Conservation (phyloP, 64 coral and sea anemone genomes). For the Astreopora myriophthalma region DNA sequence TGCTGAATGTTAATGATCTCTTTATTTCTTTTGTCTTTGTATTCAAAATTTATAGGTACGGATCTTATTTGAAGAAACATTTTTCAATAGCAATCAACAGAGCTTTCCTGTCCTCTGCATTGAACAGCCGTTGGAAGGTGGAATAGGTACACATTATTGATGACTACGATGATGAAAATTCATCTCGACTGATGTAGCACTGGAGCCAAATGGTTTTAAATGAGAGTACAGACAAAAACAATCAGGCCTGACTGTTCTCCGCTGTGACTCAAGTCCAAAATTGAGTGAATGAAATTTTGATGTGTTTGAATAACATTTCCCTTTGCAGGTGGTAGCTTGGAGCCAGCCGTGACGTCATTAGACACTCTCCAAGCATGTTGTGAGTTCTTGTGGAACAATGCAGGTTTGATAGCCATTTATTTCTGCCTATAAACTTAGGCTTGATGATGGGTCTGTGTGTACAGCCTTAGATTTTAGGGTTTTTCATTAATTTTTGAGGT, state of each 20-base stretch:
- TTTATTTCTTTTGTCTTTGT: not conserved
- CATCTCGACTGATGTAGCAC: too few species aligned
- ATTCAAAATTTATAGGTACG: slow-evolving; percentile 60
- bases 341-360: slow-evolving; percentile 77
- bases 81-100: slow-evolving; percentile 90
- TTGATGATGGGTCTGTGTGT: not conserved
- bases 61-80: slow-evolving; percentile 97
- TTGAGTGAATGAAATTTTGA: too few species aligned
- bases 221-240: too few species aligned
- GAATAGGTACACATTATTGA: slow-evolving; percentile 62
- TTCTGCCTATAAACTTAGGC: not conserved
- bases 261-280: too few species aligned
- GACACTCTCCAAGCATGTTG: slow-evolving; percentile 88
- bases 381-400: slow-evolving; percentile 86
- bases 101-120: slow-evolving; percentile 95
- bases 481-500: too few species aligned
- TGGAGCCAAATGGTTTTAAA: too few species aligned
- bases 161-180: too few species aligned
- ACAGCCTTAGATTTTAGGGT: too few species aligned
- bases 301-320: not conserved
- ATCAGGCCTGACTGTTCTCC: too few species aligned
- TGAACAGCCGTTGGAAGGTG: slow-evolving; percentile 96
- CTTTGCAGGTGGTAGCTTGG: slow-evolving; percentile 72
- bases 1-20: too few species aligned
- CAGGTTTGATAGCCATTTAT: slow-evolving; percentile 36